phyloP scores from a whole-genome alignment of 1,140 invertebrate genomes.

The Myzus persicae region DNA sequence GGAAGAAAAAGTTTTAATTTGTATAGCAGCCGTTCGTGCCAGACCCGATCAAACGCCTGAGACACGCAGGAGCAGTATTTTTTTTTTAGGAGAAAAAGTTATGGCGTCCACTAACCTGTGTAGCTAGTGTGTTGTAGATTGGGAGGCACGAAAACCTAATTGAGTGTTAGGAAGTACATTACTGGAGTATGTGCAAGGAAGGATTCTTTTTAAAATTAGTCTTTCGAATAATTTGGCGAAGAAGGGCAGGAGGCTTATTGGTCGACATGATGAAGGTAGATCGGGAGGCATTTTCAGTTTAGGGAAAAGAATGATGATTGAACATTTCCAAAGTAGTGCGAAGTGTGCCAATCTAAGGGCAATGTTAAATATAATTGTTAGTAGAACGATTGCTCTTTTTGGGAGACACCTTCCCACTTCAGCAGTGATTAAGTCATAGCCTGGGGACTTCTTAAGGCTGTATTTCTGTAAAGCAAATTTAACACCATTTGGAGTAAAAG shows the following conservation, averaged over 20 bases:
- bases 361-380: constrained; percentile 50
- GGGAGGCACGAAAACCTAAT: no score
- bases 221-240: constrained; percentile 61
- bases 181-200: neutral
- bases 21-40: constrained; percentile 56
- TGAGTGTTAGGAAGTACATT: no score
- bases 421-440: constrained; percentile 51
- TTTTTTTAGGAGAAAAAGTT: no score
- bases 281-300: no score
- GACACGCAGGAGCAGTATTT: no score
- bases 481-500: neutral
- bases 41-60: neutral
- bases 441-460: constrained; percentile 46
- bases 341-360: constrained; percentile 35
- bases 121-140: no score
- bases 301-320: neutral
- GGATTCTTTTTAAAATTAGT: constrained; percentile 60
- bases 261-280: no score
- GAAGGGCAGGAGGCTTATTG: constrained; percentile 61
- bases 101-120: no score
- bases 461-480: constrained; percentile 26
- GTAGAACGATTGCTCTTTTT: constrained; percentile 49
- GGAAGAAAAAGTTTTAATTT: no score
- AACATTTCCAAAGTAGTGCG: constrained; percentile 63
- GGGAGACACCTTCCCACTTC: constrained; percentile 9